Percentiles rank a stretch among this genome's conserved stretches.
Evolutionary conservation across 1,140 invertebrate genomes (phyloP).

Genomic region (Drosophila pseudoananassae): DNA sequence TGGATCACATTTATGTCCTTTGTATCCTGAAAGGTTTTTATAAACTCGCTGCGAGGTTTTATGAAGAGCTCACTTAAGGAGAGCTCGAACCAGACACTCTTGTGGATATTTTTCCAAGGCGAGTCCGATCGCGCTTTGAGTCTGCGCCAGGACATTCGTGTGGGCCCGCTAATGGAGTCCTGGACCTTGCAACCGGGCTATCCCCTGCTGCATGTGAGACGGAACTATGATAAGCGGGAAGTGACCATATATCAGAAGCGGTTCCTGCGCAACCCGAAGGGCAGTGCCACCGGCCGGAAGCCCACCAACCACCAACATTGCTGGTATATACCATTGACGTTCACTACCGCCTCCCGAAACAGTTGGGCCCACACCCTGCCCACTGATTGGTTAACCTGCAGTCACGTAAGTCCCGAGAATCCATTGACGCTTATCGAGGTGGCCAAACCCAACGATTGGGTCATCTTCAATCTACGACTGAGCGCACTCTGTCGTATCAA

Average conservation of each 20-base stretch:
- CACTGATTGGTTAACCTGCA: slow-evolving; percentile 11
- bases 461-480: slow-evolving; percentile 6
- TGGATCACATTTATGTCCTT: no score
- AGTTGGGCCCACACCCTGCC: neutral
- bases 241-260: neutral
- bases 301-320: neutral
- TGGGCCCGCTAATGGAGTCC: slow-evolving; percentile 8
- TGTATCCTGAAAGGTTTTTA: neutral
- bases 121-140: slow-evolving; percentile 1
- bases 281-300: neutral
- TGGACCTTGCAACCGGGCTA: slow-evolving; percentile 19
- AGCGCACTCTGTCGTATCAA: slow-evolving; percentile 4
- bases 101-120: slow-evolving; percentile 5
- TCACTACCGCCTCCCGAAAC: neutral
- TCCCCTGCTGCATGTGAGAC: neutral
- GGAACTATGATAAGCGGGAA: neutral
- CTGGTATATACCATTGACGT: slow-evolving; percentile 12
- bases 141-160: slow-evolving; percentile 2
- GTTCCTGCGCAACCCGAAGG: slow-evolving; percentile 3
- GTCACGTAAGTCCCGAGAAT: neutral
- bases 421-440: neutral
- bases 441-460: neutral
- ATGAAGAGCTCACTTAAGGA: neutral
- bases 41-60: neutral
- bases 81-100: neutral